These are phyloP conservation scores for Eurois occulta DNA, from an alignment of 2,888 invertebrate species.

Conservation along the genomic window DNA sequence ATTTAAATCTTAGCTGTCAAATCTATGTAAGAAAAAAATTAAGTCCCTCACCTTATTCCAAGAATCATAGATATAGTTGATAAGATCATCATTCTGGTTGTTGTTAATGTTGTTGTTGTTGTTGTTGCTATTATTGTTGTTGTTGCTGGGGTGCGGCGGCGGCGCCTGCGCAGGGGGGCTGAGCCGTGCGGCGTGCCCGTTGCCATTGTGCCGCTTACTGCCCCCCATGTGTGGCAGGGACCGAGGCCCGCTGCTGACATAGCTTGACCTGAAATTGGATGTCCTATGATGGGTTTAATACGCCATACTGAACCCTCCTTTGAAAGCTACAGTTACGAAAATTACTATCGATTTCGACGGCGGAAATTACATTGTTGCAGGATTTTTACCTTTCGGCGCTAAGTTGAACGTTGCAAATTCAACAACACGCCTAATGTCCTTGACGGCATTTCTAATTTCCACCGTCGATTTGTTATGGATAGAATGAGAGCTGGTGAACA, in stretches of 20 bases:
- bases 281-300: slow-evolving; percentile 50
- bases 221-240: slow-evolving; percentile 86
- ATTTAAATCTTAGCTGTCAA: background rate
- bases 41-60: slow-evolving; percentile 91
- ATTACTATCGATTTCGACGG: background rate
- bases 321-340: background rate
- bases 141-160: slow-evolving; percentile 60
- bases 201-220: slow-evolving; percentile 80
- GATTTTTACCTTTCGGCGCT: background rate
- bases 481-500: background rate
- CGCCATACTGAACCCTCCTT: slow-evolving; percentile 29
- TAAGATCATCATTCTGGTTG: slow-evolving; percentile 94
- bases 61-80: slow-evolving; percentile 94
- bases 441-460: background rate
- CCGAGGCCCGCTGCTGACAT: slow-evolving; percentile 85
- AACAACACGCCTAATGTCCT: background rate
- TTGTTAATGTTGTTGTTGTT: slow-evolving; percentile 81
- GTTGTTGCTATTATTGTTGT: slow-evolving; percentile 79
- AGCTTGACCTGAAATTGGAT: slow-evolving; percentile 81
- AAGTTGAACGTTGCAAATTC: background rate
- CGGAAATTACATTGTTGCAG: background rate
- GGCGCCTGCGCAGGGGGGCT: slow-evolving; percentile 84
- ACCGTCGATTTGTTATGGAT: background rate
- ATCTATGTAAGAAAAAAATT: background rate
- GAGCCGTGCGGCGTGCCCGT: slow-evolving; percentile 78